Evolutionary conservation across 2,888 invertebrate species (phyloP).

Genomic region (Eretmocerus hayati): DNA sequence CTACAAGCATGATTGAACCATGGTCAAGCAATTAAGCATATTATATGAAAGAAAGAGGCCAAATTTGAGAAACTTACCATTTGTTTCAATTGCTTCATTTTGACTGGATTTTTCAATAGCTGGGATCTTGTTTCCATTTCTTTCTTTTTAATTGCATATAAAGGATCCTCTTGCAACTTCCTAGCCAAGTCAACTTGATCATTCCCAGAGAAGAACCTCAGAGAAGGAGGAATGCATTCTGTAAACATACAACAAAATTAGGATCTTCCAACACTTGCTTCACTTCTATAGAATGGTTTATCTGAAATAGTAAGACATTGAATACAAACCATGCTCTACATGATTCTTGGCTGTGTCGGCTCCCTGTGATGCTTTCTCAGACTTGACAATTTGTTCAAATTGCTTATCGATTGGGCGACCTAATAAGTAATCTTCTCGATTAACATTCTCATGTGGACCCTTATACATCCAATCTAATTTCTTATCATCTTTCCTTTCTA

Average conservation of each 20-base stretch:
- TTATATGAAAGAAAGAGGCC: neutral
- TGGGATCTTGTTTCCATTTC: conserved; percentile 83
- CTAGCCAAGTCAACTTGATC: conserved; percentile 79
- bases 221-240: conserved; percentile 71
- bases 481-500: conserved; percentile 49
- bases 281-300: conserved; percentile 4
- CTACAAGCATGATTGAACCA: too few relatives aligned
- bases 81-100: conserved; percentile 77
- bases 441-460: conserved; percentile 54
- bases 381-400: conserved; percentile 59
- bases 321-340: conserved; percentile 53
- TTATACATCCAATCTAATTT: conserved; percentile 89
- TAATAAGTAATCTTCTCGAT: conserved; percentile 82
- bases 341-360: conserved; percentile 54
- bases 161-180: conserved; percentile 89
- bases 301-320: neutral
- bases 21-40: neutral
- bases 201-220: conserved; percentile 53
- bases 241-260: conserved; percentile 27
- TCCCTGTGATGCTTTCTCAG: conserved; percentile 48
- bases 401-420: conserved; percentile 77
- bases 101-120: conserved; percentile 84
- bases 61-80: conserved; percentile 53
- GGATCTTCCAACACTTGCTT: conserved; percentile 13
- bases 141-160: conserved; percentile 80